Base-by-base conservation (phyloP, 2,888 invertebrate genomes). In the Pharmacophagus antenor region DNA sequence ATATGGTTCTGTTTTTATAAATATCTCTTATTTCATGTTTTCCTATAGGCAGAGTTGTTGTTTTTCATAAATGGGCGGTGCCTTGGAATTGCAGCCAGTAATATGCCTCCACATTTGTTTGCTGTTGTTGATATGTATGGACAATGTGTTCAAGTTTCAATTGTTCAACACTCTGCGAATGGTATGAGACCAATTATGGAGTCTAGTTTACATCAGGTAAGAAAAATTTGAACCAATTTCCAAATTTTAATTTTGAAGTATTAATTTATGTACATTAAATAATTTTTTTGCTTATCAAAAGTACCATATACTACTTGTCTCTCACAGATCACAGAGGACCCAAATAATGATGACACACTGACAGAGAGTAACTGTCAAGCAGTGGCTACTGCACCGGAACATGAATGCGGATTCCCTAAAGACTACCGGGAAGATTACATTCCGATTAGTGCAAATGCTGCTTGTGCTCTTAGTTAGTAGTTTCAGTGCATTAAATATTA, bases 41-140 rank as follows among this genome's bases (percentile, higher is more conserved):
- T 53, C 64, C 77, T 72, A 62, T 79, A 96, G 93, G 95, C 95
- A 8, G 96, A 97, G 71, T 87, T 98, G 62, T 92, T 97, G 74
- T 97, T 98, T 82, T 97, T 94, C 78, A 93, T 98, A 18, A 98
- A 98, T 82, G 97, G 97, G 1, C 93, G 95, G 68, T 95, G 97
- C 21, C 96, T 97, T 80, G 98, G 98, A 0, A 92, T 96, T 41
- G 98, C 97, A 2, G 96, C 95, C 0, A 92, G 91, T 67, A 94
- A 94, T 68, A 88, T 98, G 67, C 98, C 98, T 0, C 76, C 91
- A 20, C 92, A 93, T 60, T 92, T 98, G 60, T 98, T 95, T 90
- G 98, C 97, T 18, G 97, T 98, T n/a, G 95, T 98, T 49, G 98
- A 98, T 91, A 88, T 98, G 65, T 98, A 98, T 74, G 98, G 98